phyloP scores from a whole-genome alignment of 2,113 vertebrate genomes.

The Scopus umbretta region DNA sequence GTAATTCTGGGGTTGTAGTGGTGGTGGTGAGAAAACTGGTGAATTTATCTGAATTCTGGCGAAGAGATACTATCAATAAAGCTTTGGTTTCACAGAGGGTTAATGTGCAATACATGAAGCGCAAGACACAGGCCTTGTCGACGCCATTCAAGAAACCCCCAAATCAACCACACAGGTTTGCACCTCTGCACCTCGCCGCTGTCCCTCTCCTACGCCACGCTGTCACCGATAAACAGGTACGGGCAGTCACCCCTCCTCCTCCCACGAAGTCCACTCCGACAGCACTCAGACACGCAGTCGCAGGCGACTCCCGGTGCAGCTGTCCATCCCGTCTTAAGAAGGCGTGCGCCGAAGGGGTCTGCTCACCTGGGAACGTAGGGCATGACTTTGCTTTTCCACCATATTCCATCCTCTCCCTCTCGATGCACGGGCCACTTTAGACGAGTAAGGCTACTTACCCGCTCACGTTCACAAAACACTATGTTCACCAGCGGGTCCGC shows the following conservation, averaged over 20 bases:
- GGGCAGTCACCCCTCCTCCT: not conserved
- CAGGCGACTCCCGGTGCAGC: not conserved
- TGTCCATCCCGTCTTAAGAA: not conserved
- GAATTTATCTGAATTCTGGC: not conserved
- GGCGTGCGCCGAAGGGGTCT: not conserved
- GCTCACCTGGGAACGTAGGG: accelerated
- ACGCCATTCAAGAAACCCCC: not conserved
- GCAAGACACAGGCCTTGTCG: not conserved
- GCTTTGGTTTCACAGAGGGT: not conserved
- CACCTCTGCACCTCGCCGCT: not conserved
- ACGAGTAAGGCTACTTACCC: too few species aligned
- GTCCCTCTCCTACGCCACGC: not conserved
- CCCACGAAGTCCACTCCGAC: not conserved
- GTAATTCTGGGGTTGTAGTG: not conserved
- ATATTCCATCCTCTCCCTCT: not conserved
- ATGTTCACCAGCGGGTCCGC: not conserved
- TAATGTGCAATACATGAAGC: accelerated
- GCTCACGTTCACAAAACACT: too few species aligned
- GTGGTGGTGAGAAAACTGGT: not conserved
- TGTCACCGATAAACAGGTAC: not conserved
- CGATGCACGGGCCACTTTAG: not conserved
- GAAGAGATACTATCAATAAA: not conserved
- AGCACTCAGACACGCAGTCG: not conserved
- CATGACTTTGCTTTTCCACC: not conserved
- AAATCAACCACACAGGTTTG: not conserved